A percentile compares a stretch with the other conserved stretches of the same genome.
Evolutionary conservation across 2,113 vertebrate genomes (phyloP).

Genomic region (Zootoca vivipara): DNA sequence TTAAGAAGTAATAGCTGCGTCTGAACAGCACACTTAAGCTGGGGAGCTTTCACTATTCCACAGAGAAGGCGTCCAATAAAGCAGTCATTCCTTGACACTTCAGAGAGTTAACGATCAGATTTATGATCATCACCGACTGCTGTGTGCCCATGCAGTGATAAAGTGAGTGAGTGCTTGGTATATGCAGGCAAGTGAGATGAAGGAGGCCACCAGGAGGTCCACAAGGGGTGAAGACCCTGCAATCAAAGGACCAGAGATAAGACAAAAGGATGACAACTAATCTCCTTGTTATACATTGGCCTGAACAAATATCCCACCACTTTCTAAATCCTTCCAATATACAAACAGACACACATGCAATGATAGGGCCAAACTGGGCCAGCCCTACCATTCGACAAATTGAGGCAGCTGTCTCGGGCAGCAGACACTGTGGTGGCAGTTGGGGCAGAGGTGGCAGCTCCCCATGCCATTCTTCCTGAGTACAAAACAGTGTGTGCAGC

Average conservation of each 20-base stretch:
- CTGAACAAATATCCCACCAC: background rate
- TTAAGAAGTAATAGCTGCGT: slow-evolving; percentile 40
- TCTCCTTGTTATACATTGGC: background rate
- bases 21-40: background rate
- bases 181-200: slow-evolving; percentile 1
- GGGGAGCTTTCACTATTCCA: slow-evolving; percentile 36
- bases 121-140: slow-evolving; percentile 27
- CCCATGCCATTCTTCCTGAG: no score
- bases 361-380: no score
- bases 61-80: slow-evolving; percentile 48
- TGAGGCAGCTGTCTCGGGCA: no score
- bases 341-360: background rate
- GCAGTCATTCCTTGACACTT: slow-evolving; percentile 30
- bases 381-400: no score
- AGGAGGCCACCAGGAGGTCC: background rate
- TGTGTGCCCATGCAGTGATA: slow-evolving; percentile 1
- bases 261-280: background rate
- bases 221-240: background rate
- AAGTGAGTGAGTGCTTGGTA: slow-evolving; percentile 22
- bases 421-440: no score
- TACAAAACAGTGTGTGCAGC: no score
- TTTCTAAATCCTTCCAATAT: background rate
- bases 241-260: background rate
- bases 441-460: no score
- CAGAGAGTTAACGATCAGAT: slow-evolving; percentile 10